phyloP scores from a whole-genome alignment of 2,888 invertebrate genomes.

The Linnaemya vulpina region DNA sequence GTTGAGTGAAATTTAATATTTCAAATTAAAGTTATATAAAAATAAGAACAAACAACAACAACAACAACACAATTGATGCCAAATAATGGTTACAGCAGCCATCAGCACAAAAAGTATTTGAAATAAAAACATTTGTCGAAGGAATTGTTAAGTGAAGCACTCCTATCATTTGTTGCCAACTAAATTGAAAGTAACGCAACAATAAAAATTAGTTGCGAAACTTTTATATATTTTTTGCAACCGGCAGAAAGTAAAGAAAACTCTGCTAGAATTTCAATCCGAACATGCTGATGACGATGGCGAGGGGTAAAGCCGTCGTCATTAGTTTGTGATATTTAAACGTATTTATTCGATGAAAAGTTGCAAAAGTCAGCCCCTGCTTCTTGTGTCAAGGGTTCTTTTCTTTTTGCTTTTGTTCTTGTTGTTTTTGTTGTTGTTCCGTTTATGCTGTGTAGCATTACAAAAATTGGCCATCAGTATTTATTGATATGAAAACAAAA shows the following conservation, averaged over 20 bases:
- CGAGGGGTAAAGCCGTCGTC: conserved; percentile 2
- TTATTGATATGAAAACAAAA: conserved; percentile 42
- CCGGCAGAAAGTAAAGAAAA: background rate
- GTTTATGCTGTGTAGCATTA: conserved; percentile 20
- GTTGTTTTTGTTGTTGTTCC: conserved; percentile 24
- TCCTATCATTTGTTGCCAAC: conserved; percentile 51
- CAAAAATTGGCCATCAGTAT: conserved; percentile 54
- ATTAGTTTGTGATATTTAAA: conserved; percentile 30
- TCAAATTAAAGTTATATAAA: conserved; percentile 60
- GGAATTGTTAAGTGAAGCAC: conserved; percentile 24
- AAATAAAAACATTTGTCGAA: conserved; percentile 22
- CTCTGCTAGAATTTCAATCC: background rate
- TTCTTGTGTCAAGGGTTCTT: conserved; percentile 15
- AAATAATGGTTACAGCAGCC: conserved; percentile 30
- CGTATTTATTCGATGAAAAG: background rate
- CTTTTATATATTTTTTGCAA: conserved; percentile 3
- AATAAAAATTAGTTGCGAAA: conserved; percentile 47
- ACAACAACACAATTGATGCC: conserved; percentile 27
- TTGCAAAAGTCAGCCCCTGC: conserved; percentile 30
- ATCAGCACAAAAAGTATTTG: background rate
- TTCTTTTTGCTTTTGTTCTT: conserved; percentile 15
- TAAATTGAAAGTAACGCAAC: conserved; percentile 40
- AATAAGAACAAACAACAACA: conserved; percentile 6
- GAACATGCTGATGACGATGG: background rate
- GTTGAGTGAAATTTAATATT: conserved; percentile 63